phyloP scores from a whole-genome alignment of 2,888 invertebrate genomes.

The Melinaea menophilus region DNA sequence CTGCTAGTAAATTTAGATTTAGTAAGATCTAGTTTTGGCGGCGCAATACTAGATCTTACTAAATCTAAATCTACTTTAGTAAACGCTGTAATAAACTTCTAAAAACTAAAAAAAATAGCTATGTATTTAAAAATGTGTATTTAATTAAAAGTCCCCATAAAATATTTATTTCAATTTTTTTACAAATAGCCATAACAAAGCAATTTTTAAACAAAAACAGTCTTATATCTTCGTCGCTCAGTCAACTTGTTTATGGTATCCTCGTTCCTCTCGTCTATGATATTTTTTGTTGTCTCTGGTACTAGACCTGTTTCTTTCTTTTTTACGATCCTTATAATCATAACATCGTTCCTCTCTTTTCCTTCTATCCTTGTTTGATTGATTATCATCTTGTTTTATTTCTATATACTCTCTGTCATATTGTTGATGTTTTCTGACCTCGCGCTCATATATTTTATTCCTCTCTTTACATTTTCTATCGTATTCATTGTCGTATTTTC shows the following conservation, averaged over 20 bases:
- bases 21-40: too few relatives aligned
- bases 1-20: too few relatives aligned
- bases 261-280: neutral
- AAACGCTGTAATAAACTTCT: too few relatives aligned
- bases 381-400: neutral
- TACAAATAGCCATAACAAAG: too few relatives aligned
- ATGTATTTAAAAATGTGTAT: too few relatives aligned
- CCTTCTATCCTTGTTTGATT: neutral
- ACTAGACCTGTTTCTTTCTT: constrained; percentile 14
- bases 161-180: too few relatives aligned
- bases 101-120: too few relatives aligned
- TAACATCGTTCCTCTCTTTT: constrained; percentile 1
- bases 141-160: too few relatives aligned
- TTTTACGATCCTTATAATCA: neutral
- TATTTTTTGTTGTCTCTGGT: constrained; percentile 14
- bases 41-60: too few relatives aligned
- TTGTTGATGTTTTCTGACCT: too few relatives aligned
- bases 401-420: constrained; percentile 1
- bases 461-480: neutral
- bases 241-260: neutral
- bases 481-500: neutral
- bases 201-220: too few relatives aligned
- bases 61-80: too few relatives aligned
- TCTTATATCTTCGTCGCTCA: constrained; percentile 6
- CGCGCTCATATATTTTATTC: neutral